A percentile compares a stretch with the other conserved stretches of the same genome.
phyloP scores from a whole-genome alignment of 2,888 invertebrate genomes.

The Ichneumoninae sp. region DNA sequence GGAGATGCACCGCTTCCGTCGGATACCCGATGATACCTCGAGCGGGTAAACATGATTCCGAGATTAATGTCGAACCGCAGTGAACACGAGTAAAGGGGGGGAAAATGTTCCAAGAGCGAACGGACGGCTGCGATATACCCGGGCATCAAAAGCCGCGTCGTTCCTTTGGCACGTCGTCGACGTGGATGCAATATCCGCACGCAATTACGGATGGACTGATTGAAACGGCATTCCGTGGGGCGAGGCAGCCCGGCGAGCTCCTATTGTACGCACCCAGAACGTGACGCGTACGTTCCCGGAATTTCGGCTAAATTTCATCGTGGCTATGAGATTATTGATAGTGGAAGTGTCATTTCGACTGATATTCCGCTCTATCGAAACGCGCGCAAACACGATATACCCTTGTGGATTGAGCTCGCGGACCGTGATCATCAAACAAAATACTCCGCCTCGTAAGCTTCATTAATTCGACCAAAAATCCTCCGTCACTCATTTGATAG shows the following conservation, averaged over 20 bases:
- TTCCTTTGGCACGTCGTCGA: slow-evolving; percentile 60
- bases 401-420: background rate
- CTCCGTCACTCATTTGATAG: too few species aligned
- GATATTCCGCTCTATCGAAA: background rate
- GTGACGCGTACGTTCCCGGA: slow-evolving; percentile 9
- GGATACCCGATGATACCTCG: background rate
- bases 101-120: slow-evolving; percentile 9
- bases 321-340: slow-evolving; percentile 7
- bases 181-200: slow-evolving; percentile 60
- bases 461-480: too few species aligned
- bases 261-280: slow-evolving; percentile 1
- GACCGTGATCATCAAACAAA: too few species aligned
- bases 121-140: slow-evolving; percentile 20
- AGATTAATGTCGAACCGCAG: background rate
- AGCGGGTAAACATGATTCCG: background rate
- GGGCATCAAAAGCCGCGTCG: slow-evolving; percentile 54
- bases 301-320: slow-evolving; percentile 33
- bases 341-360: slow-evolving; percentile 7
- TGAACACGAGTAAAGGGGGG: background rate
- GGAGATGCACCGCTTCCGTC: too few species aligned
- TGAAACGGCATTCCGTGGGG: slow-evolving; percentile 51
- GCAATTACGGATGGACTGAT: slow-evolving; percentile 57
- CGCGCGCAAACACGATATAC: background rate
- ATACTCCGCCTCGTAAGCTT: too few species aligned
- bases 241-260: slow-evolving; percentile 12